Base-by-base conservation (phyloP, 1,140 invertebrate genomes). In the Paralvinella palmiformis region DNA sequence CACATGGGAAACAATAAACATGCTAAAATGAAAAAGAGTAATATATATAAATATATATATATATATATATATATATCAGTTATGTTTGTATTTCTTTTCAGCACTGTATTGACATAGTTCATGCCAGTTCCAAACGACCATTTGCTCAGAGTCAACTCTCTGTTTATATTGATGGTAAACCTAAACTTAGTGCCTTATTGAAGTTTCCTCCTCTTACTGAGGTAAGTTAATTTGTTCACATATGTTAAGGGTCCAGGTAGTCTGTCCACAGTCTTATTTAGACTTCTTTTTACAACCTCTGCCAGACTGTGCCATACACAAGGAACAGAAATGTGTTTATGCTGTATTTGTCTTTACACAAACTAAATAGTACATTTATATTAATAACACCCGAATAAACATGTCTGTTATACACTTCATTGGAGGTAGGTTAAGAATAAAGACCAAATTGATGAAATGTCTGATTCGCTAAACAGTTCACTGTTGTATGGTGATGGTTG, bases 111-210 rank as follows among this genome's bases (percentile, higher is more conserved):
- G 83, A 82, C 15, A 79, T 87, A 50, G 83, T 84, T 45, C 83
- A 87, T 66, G 80, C 79, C 3, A 82, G 82, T 36, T 83, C 85
- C 1, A 82, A 81, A 64, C 71, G 85, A 48, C 86, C 85, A n/a
- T 86, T 87, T 73, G 82, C 84, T 17, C 83, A 85, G 66, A 86
- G 85, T 69, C 84, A 86, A 67, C 73, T 87, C 5, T 80, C 79
- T 62, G 81, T 87, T 27, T 87, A 84, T 68, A 83, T 87, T 61
- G 86, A 87, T 77, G 86, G 86, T 35, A 76, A 79, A 24, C 82
- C 85, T 65, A 81, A 81, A 63, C 68, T 85, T 13, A 82, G 78
- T 56, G 78, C 83, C 29, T 82, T 83, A 0, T 75, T 87, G 17
- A 87, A 86, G 68, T 85, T 85, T 69, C 85, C 85, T 35, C 80